Base-by-base conservation (phyloP, 2,797 vertebrate species). In the Phaenicophaeus curvirostris region DNA sequence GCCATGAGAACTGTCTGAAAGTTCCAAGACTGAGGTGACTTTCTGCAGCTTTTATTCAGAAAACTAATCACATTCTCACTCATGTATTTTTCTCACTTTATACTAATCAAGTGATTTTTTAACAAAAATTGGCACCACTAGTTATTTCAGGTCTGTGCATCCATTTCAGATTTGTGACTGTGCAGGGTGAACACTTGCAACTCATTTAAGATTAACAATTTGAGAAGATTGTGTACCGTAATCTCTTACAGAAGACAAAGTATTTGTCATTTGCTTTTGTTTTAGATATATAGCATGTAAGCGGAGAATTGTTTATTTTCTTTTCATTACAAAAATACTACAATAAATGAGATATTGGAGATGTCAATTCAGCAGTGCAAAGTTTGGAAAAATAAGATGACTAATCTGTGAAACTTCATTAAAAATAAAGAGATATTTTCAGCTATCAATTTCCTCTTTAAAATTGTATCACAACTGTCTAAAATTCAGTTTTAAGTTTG, bases 401-500 rank as follows among this genome's bases (percentile, higher is more conserved):
- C 57, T 84, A 57, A 25, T 33, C 46, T 78, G 81, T 85, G 42
- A 78, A 68, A 76, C 53, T 59, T 65, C 28, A 79, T 85, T 95
- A 84, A 81, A 91, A 93, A 78, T 81, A 66, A 92, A 68, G 10
- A 5, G 53, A 58, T 35, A 37, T 68, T 84, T 85, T 92, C 4
- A 15, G 31, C 72, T 89, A 74, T 72, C 31, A 53, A 76, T 95
- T 88, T 94, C 83, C 82, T 93, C 55, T 85, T 88, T 84, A 93
- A 86, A 88, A 73, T 95, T 87, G 85, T 85, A 82, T 76, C 68
- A 71, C 30, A 93, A 35, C 44, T 78, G 48, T 74, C 58, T 73
- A 92, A 93, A 90, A 93, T 93, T 74, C 85, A 90, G 89, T 83
- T 95, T 94, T 86, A 84, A 93, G 41, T 94, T 94, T 93, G 62